A percentile compares a stretch with the other conserved stretches of the same genome.
phyloP scores from a whole-genome alignment of 2,888 invertebrate genomes.

The Cantharis flavilabris region DNA sequence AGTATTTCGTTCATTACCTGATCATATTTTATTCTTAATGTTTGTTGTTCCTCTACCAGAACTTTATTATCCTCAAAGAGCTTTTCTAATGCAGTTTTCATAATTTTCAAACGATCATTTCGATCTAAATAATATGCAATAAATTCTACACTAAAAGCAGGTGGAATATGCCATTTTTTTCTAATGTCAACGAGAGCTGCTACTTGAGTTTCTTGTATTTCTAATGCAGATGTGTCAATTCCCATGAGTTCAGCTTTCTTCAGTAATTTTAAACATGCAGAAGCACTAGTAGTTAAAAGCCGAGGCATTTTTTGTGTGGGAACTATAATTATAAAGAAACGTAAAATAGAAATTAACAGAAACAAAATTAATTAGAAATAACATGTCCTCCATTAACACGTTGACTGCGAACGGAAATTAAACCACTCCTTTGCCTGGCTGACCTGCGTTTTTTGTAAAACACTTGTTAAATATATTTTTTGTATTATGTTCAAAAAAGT shows the following conservation, averaged over 20 bases:
- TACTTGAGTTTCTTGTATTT: conserved; percentile 82
- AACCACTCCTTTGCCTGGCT: too few relatives aligned
- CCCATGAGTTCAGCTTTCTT: conserved; percentile 91
- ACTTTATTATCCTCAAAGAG: conserved; percentile 75
- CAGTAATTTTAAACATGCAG: conserved; percentile 80
- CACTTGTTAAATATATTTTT: too few relatives aligned
- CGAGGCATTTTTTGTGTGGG: conserved; percentile 95
- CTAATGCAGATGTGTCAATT: conserved; percentile 78
- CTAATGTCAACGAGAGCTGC: conserved; percentile 83
- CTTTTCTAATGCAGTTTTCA: conserved; percentile 77
- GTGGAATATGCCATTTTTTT: conserved; percentile 93
- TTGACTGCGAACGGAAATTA: too few relatives aligned
- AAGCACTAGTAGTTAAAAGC: conserved; percentile 86
- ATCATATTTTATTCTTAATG: conserved; percentile 77
- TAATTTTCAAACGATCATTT: conserved; percentile 77
- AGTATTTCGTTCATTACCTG: conserved; percentile 58
- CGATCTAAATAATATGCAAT: conserved; percentile 92
- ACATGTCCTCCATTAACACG: too few relatives aligned
- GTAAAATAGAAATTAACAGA: background rate
- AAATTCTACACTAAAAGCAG: conserved; percentile 93
- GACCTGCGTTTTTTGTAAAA: too few relatives aligned
- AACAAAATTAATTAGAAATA: background rate
- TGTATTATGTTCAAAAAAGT: too few relatives aligned
- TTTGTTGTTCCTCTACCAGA: conserved; percentile 78
- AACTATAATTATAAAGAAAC: conserved; percentile 59